Conservation (phyloP, 2,888 invertebrate species). For the Tiliacea citrago region DNA sequence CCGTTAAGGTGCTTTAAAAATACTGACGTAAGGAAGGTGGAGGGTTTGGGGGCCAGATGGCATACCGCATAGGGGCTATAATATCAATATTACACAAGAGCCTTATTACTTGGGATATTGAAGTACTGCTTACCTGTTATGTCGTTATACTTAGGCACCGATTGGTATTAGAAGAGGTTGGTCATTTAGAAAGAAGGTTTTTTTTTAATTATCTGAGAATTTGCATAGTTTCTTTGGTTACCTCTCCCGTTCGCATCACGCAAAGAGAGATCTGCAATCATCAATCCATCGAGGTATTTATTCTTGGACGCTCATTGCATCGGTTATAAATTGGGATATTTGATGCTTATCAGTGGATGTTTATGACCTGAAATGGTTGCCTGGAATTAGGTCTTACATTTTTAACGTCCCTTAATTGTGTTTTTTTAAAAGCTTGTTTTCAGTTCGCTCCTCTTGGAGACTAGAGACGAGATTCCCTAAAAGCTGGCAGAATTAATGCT, state of each 20-base stretch:
- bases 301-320: not conserved
- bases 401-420: no score
- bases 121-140: slow-evolving; percentile 46
- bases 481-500: slow-evolving; percentile 38
- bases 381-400: not conserved
- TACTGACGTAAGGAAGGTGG: slow-evolving; percentile 56
- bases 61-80: slow-evolving; percentile 43
- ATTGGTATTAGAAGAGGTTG: slow-evolving; percentile 7
- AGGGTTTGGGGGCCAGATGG: slow-evolving; percentile 44
- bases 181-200: not conserved
- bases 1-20: slow-evolving; percentile 61
- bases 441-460: no score
- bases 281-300: not conserved
- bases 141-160: slow-evolving; percentile 20
- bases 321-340: not conserved
- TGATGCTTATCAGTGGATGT: not conserved
- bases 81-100: slow-evolving; percentile 52
- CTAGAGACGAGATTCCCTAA: slow-evolving; percentile 35
- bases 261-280: not conserved
- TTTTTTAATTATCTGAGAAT: not conserved
- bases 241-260: not conserved
- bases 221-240: no score
- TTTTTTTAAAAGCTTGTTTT: not conserved
- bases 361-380: not conserved
- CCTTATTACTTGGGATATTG: slow-evolving; percentile 45